Evolutionary conservation across 2,113 vertebrate species (phyloP).

Genomic region (Chrysemys picta): DNA sequence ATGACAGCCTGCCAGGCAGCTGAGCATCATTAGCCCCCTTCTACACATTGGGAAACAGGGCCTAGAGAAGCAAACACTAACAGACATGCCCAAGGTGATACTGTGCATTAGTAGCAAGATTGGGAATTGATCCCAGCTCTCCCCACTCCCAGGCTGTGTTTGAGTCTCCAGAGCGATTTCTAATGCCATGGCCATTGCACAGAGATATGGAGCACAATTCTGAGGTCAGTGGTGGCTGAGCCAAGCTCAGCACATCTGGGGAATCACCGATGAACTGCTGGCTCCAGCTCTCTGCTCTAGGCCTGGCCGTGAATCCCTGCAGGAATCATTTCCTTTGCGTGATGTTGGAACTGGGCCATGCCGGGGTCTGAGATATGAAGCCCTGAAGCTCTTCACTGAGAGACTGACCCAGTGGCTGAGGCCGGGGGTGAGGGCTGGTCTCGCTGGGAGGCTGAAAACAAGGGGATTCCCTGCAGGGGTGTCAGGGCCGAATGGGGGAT

Average conservation of each 20-base stretch:
- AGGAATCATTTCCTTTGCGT: neutral
- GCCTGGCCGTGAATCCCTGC: neutral
- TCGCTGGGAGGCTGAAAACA: neutral
- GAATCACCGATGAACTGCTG: neutral
- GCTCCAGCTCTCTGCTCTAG: neutral
- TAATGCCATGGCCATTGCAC: neutral
- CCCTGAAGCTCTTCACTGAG: neutral
- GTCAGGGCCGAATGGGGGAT: accelerated
- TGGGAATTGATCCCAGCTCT: neutral
- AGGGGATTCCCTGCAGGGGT: neutral
- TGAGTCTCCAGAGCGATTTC: neutral
- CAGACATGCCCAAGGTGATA: neutral
- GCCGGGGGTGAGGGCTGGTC: neutral
- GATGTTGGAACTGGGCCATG: neutral
- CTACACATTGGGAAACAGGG: neutral
- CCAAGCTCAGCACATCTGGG: neutral
- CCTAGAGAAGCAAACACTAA: neutral
- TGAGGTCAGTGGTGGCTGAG: neutral
- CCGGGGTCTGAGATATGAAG: neutral
- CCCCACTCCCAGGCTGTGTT: neutral
- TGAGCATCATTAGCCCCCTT: neutral
- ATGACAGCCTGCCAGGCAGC: neutral
- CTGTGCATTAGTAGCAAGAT: neutral
- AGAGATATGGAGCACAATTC: neutral
- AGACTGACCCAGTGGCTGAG: neutral